Percentiles rank a stretch among this genome's conserved stretches.
These are phyloP conservation scores for Philypnodon macrostomus DNA, from an alignment of 2,797 vertebrate species.

Conservation along the genomic window DNA sequence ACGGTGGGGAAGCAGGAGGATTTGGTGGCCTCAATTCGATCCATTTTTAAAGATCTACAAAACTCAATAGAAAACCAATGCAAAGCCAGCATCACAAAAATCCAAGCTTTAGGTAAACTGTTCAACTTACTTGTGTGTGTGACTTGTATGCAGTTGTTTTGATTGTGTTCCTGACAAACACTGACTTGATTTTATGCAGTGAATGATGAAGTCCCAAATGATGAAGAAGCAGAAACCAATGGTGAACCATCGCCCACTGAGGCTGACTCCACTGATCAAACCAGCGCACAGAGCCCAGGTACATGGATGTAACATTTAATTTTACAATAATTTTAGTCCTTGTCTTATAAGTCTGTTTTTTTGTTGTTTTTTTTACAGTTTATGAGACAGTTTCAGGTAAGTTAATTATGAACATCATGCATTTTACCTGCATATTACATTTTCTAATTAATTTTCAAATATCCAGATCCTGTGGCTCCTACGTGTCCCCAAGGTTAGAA, in stretches of 20 bases:
- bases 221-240: conserved; percentile 8
- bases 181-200: conserved; percentile 48
- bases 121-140: no score
- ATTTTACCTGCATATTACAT: no score
- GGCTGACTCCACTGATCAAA: conserved; percentile 4
- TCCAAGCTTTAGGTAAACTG: conserved; percentile 55
- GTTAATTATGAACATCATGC: neutral
- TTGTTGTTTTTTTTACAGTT: conserved; percentile 24
- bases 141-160: neutral
- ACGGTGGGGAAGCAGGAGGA: conserved; percentile 37
- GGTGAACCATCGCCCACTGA: conserved; percentile 8
- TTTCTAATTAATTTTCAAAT: neutral
- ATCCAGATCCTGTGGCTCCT: conserved; percentile 1
- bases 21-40: conserved; percentile 46
- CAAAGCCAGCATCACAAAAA: conserved; percentile 58
- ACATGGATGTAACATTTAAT: accelerated
- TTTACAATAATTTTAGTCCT: no score
- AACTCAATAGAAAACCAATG: conserved; percentile 56
- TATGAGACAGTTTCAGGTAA: conserved; percentile 42
- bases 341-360: no score
- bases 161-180: neutral
- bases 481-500: conserved; percentile 40
- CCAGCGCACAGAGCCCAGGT: conserved; percentile 36
- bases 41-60: conserved; percentile 56
- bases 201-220: conserved; percentile 37